These are phyloP conservation scores for Cacatua alba DNA, from an alignment of 2,113 vertebrate genomes.

Conservation along the genomic window DNA sequence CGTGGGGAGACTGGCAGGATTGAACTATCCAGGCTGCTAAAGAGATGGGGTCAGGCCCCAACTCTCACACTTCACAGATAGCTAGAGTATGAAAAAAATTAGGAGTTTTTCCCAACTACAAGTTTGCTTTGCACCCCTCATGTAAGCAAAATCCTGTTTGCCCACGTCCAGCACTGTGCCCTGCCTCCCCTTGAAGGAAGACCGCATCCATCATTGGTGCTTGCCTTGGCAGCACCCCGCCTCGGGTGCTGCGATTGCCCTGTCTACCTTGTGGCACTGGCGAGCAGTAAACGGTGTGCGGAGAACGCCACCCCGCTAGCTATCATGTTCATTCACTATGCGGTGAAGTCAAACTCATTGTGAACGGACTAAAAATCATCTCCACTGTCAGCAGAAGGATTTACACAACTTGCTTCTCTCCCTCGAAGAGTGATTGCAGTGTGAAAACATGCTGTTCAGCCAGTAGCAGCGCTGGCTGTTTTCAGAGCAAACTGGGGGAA, in stretches of 20 bases:
- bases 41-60: not conserved
- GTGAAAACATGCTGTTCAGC: too few species aligned
- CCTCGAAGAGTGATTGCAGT: too few species aligned
- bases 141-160: not conserved
- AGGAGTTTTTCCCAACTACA: not conserved
- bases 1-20: not conserved
- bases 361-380: too few species aligned
- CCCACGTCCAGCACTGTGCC: not conserved
- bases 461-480: too few species aligned
- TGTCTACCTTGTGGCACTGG: not conserved
- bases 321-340: not conserved
- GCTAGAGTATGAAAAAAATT: not conserved
- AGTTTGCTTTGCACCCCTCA: not conserved
- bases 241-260: not conserved
- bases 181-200: not conserved
- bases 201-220: not conserved
- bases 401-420: too few species aligned
- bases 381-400: too few species aligned
- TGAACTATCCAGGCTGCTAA: not conserved
- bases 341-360: not conserved
- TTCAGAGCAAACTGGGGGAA: too few species aligned
- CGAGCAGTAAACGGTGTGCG: fast-evolving
- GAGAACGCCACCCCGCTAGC: fast-evolving
- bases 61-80: not conserved
- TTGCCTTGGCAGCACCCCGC: not conserved